Evolutionary conservation across 1,140 invertebrate genomes (phyloP).

Genomic region (Papilio polytes): DNA sequence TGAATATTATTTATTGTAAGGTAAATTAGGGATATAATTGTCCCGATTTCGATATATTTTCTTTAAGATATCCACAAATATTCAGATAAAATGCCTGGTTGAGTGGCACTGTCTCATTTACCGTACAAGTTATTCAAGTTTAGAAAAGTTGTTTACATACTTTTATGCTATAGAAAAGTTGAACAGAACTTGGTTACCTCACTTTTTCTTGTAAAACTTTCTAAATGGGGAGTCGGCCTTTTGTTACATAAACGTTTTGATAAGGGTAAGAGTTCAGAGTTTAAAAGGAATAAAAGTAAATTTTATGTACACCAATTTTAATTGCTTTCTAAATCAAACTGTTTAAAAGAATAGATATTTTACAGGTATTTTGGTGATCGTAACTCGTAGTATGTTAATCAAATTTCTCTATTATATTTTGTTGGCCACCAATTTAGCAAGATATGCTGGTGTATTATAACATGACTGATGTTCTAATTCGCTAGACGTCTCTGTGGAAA

Average conservation of each 20-base stretch:
- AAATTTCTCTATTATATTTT: background rate
- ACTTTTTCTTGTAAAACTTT: slow-evolving; percentile 28
- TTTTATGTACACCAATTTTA: slow-evolving; percentile 4
- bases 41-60: background rate
- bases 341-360: no score
- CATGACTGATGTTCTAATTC: slow-evolving; percentile 34
- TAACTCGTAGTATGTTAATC: background rate
- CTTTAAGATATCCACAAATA: background rate
- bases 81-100: background rate
- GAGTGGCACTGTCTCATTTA: slow-evolving; percentile 25
- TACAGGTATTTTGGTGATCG: background rate
- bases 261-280: background rate
- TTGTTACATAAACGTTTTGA: slow-evolving; percentile 7
- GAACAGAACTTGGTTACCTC: slow-evolving; percentile 7
- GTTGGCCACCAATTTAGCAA: background rate
- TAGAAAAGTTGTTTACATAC: slow-evolving; percentile 22
- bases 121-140: slow-evolving; percentile 24
- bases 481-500: slow-evolving; percentile 36
- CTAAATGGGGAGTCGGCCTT: slow-evolving; percentile 1
- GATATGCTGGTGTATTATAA: slow-evolving; percentile 30
- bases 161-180: slow-evolving; percentile 23
- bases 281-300: background rate
- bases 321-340: background rate
- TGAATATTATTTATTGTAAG: no score
- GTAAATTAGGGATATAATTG: no score